A percentile compares a stretch with the other conserved stretches of the same genome.
phyloP scores from a whole-genome alignment of 2,888 invertebrate species.

The Prosapia bicincta region DNA sequence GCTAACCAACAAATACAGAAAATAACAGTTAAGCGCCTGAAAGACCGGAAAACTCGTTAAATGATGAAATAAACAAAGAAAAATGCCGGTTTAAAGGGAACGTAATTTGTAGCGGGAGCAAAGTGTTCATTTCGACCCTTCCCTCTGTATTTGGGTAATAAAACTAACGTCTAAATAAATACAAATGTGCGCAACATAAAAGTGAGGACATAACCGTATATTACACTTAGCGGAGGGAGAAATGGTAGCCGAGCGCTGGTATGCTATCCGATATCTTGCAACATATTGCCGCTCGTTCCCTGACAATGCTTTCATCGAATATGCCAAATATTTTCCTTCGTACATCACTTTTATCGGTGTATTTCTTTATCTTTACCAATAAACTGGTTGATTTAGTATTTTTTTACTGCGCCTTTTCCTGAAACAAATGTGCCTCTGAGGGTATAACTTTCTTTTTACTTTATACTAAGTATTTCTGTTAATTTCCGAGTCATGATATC shows the following conservation, averaged over 20 bases:
- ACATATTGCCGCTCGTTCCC: neutral
- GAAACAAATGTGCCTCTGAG: too few relatives aligned
- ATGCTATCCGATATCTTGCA: neutral
- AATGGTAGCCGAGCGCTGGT: neutral
- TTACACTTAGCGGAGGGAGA: neutral
- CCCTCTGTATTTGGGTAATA: neutral
- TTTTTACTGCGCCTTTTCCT: too few relatives aligned
- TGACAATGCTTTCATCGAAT: too few relatives aligned
- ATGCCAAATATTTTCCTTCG: too few relatives aligned
- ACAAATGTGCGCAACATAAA: neutral
- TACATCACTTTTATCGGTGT: too few relatives aligned
- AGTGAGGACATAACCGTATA: neutral
- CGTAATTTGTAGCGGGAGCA: neutral
- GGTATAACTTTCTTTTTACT: too few relatives aligned
- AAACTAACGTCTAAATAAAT: constrained; percentile 2
- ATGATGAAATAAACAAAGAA: neutral
- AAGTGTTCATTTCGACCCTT: neutral
- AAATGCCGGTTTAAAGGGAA: neutral
- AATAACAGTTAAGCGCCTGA: too few relatives aligned
- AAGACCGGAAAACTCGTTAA: neutral
- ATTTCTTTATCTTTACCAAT: too few relatives aligned
- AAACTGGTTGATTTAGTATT: too few relatives aligned
- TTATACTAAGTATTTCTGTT: too few relatives aligned
- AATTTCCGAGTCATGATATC: too few relatives aligned
- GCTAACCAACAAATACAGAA: too few relatives aligned